A percentile compares a stretch with the other conserved stretches of the same genome.
Conservation (phyloP, 2,113 vertebrate genomes). For the Psittacus erithacus region DNA sequence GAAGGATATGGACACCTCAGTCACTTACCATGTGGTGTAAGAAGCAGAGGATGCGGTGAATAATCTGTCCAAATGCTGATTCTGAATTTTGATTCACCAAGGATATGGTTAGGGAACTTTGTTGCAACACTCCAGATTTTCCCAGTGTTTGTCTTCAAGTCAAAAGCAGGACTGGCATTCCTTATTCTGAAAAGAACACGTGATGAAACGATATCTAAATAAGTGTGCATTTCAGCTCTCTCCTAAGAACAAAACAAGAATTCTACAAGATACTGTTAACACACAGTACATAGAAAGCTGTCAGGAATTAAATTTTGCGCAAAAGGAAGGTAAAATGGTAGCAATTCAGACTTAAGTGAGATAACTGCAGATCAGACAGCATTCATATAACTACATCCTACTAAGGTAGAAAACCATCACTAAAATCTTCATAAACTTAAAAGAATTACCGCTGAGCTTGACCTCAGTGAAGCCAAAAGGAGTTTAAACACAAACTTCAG, state of each 20-base stretch:
- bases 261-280: neutral
- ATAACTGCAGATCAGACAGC: neutral
- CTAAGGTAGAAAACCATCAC: neutral
- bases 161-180: constrained; percentile 38
- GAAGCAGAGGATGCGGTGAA: constrained; percentile 30
- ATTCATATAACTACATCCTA: neutral
- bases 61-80: constrained; percentile 50
- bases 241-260: neutral
- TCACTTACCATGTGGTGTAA: neutral
- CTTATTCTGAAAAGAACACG: constrained; percentile 63
- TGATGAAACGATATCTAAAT: neutral
- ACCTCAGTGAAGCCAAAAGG: neutral
- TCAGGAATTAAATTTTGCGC: neutral
- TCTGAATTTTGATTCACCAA: constrained; percentile 45
- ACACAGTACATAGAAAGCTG: neutral
- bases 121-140: constrained; percentile 65
- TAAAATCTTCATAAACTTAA: neutral
- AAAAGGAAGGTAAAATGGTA: neutral
- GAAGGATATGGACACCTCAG: neutral
- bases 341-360: neutral
- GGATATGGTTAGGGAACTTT: constrained; percentile 52
- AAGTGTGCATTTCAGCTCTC: neutral
- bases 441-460: neutral
- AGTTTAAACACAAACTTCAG: neutral
- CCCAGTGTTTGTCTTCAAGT: constrained; percentile 64